These are phyloP conservation scores for Corythoichthys haematopterus DNA, from an alignment of 2,113 vertebrate species.

Conservation along the genomic window DNA sequence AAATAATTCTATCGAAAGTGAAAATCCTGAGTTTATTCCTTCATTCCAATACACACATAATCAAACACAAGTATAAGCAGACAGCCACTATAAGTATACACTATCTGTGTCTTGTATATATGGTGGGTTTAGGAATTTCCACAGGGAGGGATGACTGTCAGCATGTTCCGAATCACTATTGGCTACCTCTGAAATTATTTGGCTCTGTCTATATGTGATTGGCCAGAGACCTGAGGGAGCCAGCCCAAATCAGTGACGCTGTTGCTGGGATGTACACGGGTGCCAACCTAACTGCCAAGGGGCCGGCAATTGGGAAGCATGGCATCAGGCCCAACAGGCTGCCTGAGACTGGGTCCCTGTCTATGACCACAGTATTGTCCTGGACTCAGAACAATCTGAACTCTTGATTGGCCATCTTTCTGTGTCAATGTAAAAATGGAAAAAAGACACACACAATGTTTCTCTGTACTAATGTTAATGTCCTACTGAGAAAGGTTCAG, in stretches of 20 bases:
- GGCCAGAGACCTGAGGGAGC: conserved; percentile 38
- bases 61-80: neutral
- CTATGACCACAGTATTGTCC: conserved; percentile 12
- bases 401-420: conserved; percentile 19
- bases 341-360: conserved; percentile 36
- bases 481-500: conserved; percentile 7
- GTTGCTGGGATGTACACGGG: conserved; percentile 62
- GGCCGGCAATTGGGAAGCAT: conserved; percentile 30
- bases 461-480: neutral
- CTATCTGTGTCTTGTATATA: conserved; percentile 38
- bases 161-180: conserved; percentile 34
- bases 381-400: conserved; percentile 2
- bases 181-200: conserved; percentile 45
- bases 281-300: conserved; percentile 46
- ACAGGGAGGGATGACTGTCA: conserved; percentile 45
- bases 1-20: neutral
- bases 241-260: conserved; percentile 56
- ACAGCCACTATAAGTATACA: conserved; percentile 6
- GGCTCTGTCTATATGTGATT: conserved; percentile 39
- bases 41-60: neutral
- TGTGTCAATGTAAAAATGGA: conserved; percentile 14
- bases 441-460: conserved; percentile 11
- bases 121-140: conserved; percentile 60
- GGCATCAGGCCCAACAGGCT: conserved; percentile 43
- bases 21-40: neutral